Evolutionary conservation across 2,113 vertebrate species (phyloP), one percentile per base, ranked within the genome.

Genomic region (Urocitellus parryii): DNA sequence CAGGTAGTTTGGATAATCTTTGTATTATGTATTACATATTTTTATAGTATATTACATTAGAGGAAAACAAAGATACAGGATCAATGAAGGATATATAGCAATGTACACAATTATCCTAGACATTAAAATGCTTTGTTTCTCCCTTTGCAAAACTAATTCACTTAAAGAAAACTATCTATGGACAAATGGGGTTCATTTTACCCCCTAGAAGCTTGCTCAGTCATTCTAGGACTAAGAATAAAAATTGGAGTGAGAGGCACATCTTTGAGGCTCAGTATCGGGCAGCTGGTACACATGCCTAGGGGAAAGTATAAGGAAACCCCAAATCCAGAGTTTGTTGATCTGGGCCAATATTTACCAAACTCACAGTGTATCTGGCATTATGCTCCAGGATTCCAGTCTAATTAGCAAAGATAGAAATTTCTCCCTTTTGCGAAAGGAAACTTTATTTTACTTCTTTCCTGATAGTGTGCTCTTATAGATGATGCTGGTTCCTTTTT

Each of bases 401-500:
- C 27, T 58, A 58, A 78, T 32, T 34, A 48, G 11, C 42, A 79
- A 96, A 73, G 63, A 74, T 7, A 51, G 70, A 82, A 42, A 76
- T 65, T 68, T 91, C 63, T 78, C 42, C 37, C 17, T 76, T 22
- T 56, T 68, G 18, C 18, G 34, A 81, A 96, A 77, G 37, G 68
- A 89, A 86, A 72, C 34, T 63, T 77, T 6, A 1, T 39, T 92
- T 80, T 94, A n/a, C 67, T 96, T 97, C 63, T 70, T 48, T 84
- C 14, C 78, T 78, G 25, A 77, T 51, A 76, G 5, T 2, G 7
- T 81, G 70, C 92, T 88, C 78, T 80, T 48, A 8, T 22, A 61
- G 63, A 83, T 8, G 1, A n/a, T 76, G 72, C 7, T 27, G 24
- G 32, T 32, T 80, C 48, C 32, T n/a, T 20, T 9, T 2, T 48